Evolutionary conservation across 2,888 invertebrate species (phyloP), one percentile per base, ranked within the genome.

Genomic region (Nomada hirtipes): DNA sequence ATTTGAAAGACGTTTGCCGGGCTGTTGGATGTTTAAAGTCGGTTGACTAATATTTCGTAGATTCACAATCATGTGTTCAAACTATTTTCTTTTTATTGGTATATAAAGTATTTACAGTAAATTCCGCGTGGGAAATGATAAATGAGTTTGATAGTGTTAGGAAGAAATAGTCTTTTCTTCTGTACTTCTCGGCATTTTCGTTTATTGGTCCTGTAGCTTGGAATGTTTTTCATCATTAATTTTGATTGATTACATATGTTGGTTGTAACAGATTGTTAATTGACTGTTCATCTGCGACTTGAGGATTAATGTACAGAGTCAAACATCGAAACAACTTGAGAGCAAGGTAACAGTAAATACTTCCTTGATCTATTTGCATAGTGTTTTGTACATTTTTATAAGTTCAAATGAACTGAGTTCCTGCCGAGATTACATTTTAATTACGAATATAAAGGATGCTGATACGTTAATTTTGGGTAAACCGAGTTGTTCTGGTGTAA

Each of bases 331-430:
- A 42, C n/a, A 20, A 9, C 53, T 36, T 7, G 47, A 15, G 9
- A 36, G 50, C 47, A 47, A 47, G 10, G 4, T 2, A 18, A 60
- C 26, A 29, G 42, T 20, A 55, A 57, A 44, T 18, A 13, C 55
- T 76, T 55, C 53, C 44, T 67, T 77, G 7, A 53, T 36, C 44
- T 65, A 50, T 77, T 74, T 50, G n/a, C 29, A 9, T 55, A 59
- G 26, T 52, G 29, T 29, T 78, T 47, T 60, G 36, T 50, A 50
- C 42, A 64, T 61, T 63, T 78, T 78, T 63, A 55, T 78, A 55
- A 9, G 50, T 68, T 78, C 36, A 26, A 57, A 55, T 50, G 61
- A 42, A 50, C 20, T 29, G 65, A 69, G 63, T 78, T 79, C 61
- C 79, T 79, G 61, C n/a, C 42, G 63, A 60, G 59, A 75, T 50